A percentile compares a stretch with the other conserved stretches of the same genome.
These are phyloP conservation scores for Rhynchotus rufescens DNA, from an alignment of 2,797 vertebrate genomes.

Conservation along the genomic window DNA sequence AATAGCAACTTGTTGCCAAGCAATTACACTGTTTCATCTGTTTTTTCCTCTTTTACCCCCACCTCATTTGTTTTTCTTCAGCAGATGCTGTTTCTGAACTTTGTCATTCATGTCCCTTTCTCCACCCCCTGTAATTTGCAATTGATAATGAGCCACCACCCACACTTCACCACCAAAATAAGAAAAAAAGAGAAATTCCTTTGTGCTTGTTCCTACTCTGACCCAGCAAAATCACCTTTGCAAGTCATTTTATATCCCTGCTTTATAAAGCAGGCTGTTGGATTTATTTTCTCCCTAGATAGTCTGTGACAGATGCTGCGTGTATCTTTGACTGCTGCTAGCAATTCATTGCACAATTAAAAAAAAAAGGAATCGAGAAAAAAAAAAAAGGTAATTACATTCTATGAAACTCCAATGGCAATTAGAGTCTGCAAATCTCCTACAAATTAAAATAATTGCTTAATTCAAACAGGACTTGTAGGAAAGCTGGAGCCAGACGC, in stretches of 20 bases:
- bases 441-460: not conserved
- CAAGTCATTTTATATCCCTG: not conserved
- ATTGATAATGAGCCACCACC: constrained; percentile 52
- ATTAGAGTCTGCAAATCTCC: not conserved
- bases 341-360: not conserved
- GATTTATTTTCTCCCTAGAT: not conserved
- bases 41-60: constrained; percentile 61
- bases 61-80: constrained; percentile 68
- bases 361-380: not conserved
- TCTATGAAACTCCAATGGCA: not conserved
- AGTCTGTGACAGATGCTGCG: not conserved
- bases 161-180: not conserved
- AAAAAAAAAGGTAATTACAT: not conserved
- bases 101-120: constrained; percentile 45
- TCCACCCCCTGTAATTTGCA: constrained; percentile 44
- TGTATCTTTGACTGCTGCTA: not conserved
- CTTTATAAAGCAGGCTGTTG: not conserved
- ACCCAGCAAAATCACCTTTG: not conserved
- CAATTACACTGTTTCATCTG: constrained; percentile 67
- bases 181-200: not conserved
- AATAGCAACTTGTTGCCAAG: constrained; percentile 71
- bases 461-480: not conserved
- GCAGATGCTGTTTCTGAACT: constrained; percentile 70
- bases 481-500: not conserved
- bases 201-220: not conserved